A percentile compares a stretch with the other conserved stretches of the same genome.
Evolutionary conservation across 1,140 invertebrate genomes (phyloP).

Genomic region (Meloidogyne exigua): DNA sequence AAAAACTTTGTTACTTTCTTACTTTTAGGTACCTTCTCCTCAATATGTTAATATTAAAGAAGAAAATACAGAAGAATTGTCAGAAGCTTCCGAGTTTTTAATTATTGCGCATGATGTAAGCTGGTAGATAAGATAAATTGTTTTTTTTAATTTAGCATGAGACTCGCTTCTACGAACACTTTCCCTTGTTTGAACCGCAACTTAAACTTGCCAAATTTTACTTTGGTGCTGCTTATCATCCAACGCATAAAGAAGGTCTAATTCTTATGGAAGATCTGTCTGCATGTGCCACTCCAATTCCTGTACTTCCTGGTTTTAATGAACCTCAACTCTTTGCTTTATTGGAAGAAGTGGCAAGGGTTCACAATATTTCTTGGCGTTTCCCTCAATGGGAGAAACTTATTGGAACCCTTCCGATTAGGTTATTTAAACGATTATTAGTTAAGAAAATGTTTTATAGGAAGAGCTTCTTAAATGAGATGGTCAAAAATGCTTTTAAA

Average conservation of each 20-base stretch:
- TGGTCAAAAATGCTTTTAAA: not conserved
- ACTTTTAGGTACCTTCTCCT: constrained; percentile 10
- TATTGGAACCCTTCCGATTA: not conserved
- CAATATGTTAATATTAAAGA: not conserved
- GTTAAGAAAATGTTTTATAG: not conserved
- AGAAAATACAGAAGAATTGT: not conserved
- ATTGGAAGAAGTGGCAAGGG: constrained; percentile 35
- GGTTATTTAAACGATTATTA: too few relatives aligned
- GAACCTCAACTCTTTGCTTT: constrained; percentile 42
- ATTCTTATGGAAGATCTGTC: constrained; percentile 51
- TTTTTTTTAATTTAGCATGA: constrained; percentile 30
- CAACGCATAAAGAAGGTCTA: constrained; percentile 37
- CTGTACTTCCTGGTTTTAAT: constrained; percentile 46
- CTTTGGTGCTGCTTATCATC: constrained; percentile 36
- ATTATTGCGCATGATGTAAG: constrained; percentile 10
- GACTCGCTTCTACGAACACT: constrained; percentile 46
- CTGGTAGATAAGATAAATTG: not conserved
- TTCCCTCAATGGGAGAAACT: constrained; percentile 34
- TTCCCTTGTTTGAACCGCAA: constrained; percentile 22
- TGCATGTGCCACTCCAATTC: constrained; percentile 10
- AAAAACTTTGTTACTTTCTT: not conserved
- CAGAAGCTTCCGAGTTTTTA: constrained; percentile 6
- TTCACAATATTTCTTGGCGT: constrained; percentile 39
- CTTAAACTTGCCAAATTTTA: constrained; percentile 49
- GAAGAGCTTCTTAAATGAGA: not conserved